phyloP scores from a whole-genome alignment of 2,888 invertebrate species.

The Philereme transversata region DNA sequence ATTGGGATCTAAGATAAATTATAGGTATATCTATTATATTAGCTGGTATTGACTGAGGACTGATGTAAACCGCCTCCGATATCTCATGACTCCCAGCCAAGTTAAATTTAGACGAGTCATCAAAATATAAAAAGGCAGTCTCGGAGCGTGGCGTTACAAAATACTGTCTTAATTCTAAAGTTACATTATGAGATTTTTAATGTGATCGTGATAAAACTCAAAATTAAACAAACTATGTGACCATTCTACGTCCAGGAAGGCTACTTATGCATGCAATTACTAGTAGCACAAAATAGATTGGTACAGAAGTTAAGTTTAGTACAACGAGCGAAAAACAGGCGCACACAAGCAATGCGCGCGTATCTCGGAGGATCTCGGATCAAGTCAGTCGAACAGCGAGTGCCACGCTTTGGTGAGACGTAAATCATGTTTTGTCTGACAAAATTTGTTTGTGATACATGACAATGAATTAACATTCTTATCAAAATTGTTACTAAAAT shows the following conservation, averaged over 20 bases:
- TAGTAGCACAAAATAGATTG: conserved; percentile 23
- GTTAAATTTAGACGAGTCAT: conserved; percentile 74
- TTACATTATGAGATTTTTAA: conserved; percentile 82
- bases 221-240: conserved; percentile 81
- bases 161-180: conserved; percentile 81
- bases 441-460: too few relatives aligned
- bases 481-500: too few relatives aligned
- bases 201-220: conserved; percentile 81
- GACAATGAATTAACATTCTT: too few relatives aligned
- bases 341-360: too few relatives aligned
- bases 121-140: conserved; percentile 83
- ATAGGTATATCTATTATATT: conserved; percentile 66
- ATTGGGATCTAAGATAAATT: conserved; percentile 80
- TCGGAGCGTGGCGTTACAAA: conserved; percentile 81
- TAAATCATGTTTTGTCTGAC: too few relatives aligned
- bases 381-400: too few relatives aligned
- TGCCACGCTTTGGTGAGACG: too few relatives aligned
- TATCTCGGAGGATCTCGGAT: too few relatives aligned
- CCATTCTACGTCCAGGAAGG: conserved; percentile 69
- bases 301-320: too few relatives aligned
- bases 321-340: too few relatives aligned
- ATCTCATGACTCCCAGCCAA: conserved; percentile 63
- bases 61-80: conserved; percentile 61
- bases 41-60: conserved; percentile 67
- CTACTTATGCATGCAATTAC: conserved; percentile 76